Evolutionary conservation across 2,113 vertebrate species (phyloP).

Genomic region (Eulemur macaco): DNA sequence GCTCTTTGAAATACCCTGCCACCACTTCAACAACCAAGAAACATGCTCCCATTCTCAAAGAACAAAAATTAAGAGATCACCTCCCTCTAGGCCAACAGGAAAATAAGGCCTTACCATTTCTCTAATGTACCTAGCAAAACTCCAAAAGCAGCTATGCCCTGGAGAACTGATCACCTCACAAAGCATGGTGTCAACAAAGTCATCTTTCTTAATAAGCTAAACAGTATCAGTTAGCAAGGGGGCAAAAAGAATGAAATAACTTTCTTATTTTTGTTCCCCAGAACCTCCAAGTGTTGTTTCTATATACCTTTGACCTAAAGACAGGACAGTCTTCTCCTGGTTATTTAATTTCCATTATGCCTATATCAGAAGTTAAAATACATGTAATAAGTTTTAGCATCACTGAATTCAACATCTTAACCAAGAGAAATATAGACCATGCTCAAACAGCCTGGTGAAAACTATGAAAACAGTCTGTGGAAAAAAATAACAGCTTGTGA

Average conservation of each 20-base stretch:
- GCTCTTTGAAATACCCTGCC: background rate
- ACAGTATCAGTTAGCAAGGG: background rate
- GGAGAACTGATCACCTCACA: background rate
- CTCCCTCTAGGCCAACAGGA: background rate
- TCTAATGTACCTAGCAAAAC: background rate
- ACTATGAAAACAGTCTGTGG: background rate
- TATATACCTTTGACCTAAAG: conserved; percentile 10
- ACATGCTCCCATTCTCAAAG: background rate
- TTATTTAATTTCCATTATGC: conserved; percentile 50
- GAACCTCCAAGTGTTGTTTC: conserved; percentile 12
- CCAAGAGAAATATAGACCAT: background rate
- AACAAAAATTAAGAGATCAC: conserved; percentile 34
- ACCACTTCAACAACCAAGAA: conserved; percentile 24
- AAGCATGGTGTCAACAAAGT: background rate
- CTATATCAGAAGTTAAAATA: conserved; percentile 25
- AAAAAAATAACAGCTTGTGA: background rate
- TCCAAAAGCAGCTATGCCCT: background rate
- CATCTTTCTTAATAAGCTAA: conserved; percentile 30
- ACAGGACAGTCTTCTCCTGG: background rate
- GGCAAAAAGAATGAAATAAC: background rate
- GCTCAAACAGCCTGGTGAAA: background rate
- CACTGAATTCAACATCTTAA: conserved; percentile 15
- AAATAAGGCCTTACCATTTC: background rate
- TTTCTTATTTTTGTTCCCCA: background rate
- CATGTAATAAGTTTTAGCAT: background rate